Evolutionary conservation across 2,113 vertebrate genomes (phyloP).

Genomic region (Arothron firmamentum): DNA sequence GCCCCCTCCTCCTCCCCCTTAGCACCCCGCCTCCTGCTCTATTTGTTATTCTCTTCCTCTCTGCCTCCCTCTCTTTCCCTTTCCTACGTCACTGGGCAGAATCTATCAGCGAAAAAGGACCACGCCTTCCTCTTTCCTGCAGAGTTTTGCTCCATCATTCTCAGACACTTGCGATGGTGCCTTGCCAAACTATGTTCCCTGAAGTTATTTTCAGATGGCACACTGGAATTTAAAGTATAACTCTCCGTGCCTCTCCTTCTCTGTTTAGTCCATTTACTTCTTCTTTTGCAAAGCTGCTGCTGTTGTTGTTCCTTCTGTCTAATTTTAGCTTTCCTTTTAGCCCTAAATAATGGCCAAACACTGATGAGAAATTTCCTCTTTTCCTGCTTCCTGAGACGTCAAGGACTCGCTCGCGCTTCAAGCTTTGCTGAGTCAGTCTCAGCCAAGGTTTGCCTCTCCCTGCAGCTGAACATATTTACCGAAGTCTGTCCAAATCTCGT

Average conservation of each 20-base stretch:
- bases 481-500: no score
- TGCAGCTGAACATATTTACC: neutral
- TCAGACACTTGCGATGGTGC: constrained; percentile 1
- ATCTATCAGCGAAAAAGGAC: constrained; percentile 7
- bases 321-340: neutral
- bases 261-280: neutral
- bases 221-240: no score
- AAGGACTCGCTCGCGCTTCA: neutral
- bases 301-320: neutral
- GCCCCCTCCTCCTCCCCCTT: constrained; percentile 9
- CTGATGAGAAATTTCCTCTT: neutral
- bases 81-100: constrained; percentile 21
- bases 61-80: constrained; percentile 19
- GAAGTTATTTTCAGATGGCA: no score
- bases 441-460: neutral
- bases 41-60: constrained; percentile 6
- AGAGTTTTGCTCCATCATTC: neutral
- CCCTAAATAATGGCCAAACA: neutral
- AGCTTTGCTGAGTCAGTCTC: constrained; percentile 33
- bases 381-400: neutral
- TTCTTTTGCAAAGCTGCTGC: neutral
- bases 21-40: constrained; percentile 28
- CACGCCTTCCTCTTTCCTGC: constrained; percentile 7
- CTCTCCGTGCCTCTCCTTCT: no score
- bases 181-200: constrained; percentile 1